Conservation (phyloP, 2,113 vertebrate genomes). For the Oryzias celebensis region DNA sequence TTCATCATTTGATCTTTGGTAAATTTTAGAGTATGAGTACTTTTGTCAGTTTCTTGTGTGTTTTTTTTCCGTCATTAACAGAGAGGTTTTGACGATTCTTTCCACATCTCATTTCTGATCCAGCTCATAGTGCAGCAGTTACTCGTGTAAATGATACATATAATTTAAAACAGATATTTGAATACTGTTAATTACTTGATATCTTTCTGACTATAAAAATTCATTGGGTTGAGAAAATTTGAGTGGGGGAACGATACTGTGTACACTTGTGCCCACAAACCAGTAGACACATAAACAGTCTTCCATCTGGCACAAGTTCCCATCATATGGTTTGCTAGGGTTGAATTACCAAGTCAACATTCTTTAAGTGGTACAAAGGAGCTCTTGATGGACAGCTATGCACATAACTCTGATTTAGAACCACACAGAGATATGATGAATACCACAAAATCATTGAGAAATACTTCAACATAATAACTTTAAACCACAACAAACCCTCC, state of each 20-base stretch:
- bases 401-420: conserved; percentile 56
- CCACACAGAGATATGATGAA: conserved; percentile 50
- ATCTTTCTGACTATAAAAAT: conserved; percentile 45
- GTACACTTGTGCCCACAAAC: conserved; percentile 66
- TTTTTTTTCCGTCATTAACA: no score
- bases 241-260: conserved; percentile 51
- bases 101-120: not conserved
- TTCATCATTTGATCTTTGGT: no score
- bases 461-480: conserved; percentile 46
- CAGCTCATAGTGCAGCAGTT: conserved; percentile 16
- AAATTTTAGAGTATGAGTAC: no score
- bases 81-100: no score
- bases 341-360: conserved; percentile 64
- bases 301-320: conserved; percentile 69
- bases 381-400: conserved; percentile 57
- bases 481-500: conserved; percentile 32
- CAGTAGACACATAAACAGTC: conserved; percentile 68
- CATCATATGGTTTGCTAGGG: conserved; percentile 58
- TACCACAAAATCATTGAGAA: conserved; percentile 52
- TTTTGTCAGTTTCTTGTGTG: no score
- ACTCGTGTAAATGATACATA: conserved; percentile 25
- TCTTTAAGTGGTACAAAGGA: conserved; percentile 52
- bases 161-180: conserved; percentile 15
- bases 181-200: conserved; percentile 27
- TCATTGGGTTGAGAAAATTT: conserved; percentile 51